A percentile compares a stretch with the other conserved stretches of the same genome.
phyloP scores from a whole-genome alignment of 2,888 invertebrate species.

The Osmoderma eremita region DNA sequence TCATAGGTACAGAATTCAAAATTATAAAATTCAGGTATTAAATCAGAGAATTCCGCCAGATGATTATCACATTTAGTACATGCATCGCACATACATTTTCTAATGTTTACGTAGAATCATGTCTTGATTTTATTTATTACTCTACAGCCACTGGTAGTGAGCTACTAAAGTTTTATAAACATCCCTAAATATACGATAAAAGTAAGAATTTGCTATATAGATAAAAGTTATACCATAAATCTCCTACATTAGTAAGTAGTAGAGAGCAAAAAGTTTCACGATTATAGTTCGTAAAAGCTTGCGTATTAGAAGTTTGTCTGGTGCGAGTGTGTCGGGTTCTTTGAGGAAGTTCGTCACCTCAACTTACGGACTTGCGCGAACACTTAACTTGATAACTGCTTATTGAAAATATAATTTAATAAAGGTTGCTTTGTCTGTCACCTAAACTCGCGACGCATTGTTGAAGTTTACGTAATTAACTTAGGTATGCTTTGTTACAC shows the following conservation, averaged over 20 bases:
- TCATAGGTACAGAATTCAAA: no score
- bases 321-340: constrained; percentile 42
- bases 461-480: background rate
- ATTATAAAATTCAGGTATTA: no score
- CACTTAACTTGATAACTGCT: constrained; percentile 51
- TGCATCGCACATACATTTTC: background rate
- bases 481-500: no score
- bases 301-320: constrained; percentile 44
- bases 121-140: background rate
- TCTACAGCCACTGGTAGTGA: background rate
- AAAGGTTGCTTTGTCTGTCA: constrained; percentile 43
- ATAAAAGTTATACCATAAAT: constrained; percentile 41
- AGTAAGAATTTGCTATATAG: constrained; percentile 27
- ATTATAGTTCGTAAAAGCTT: constrained; percentile 44
- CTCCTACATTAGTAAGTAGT: constrained; percentile 37
- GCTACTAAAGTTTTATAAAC: background rate
- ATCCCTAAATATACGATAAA: constrained; percentile 17
- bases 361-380: constrained; percentile 48
- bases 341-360: constrained; percentile 51
- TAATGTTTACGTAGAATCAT: background rate
- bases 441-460: constrained; percentile 18
- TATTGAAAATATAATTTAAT: constrained; percentile 53
- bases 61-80: no score
- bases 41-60: no score
- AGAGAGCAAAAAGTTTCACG: constrained; percentile 40